Conservation (phyloP, 2,888 invertebrate species). For the Hyles lineata region DNA sequence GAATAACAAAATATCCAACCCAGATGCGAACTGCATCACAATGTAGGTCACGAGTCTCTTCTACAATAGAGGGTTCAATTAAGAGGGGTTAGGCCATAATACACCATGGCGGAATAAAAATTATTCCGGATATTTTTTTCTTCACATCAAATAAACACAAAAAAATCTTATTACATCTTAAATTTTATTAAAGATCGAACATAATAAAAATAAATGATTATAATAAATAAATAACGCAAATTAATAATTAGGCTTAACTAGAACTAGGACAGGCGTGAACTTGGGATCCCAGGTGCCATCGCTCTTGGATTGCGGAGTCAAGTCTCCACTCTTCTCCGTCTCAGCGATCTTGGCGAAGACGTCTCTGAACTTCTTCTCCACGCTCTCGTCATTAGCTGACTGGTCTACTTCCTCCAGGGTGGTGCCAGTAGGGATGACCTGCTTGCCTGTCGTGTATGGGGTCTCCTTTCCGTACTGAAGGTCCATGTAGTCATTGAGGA, state of each 20-base stretch:
- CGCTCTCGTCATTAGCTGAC: slow-evolving; percentile 55
- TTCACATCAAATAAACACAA: not conserved
- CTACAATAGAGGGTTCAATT: too few species aligned
- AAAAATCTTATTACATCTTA: not conserved
- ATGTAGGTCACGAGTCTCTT: too few species aligned
- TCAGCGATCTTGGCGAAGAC: slow-evolving; percentile 67
- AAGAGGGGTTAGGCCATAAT: too few species aligned
- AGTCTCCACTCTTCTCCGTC: slow-evolving; percentile 64
- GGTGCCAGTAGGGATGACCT: slow-evolving; percentile 62
- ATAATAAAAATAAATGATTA: slow-evolving; percentile 2
- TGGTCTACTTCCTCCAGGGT: slow-evolving; percentile 63
- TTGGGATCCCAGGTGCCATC: slow-evolving; percentile 73
- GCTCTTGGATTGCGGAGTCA: slow-evolving; percentile 61
- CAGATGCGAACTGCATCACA: too few species aligned
- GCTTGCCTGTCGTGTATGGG: slow-evolving; percentile 74
- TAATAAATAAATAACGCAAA: slow-evolving; percentile 26
- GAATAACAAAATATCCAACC: too few species aligned
- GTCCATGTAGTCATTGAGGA: slow-evolving; percentile 77
- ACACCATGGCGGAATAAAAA: too few species aligned
- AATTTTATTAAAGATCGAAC: not conserved
- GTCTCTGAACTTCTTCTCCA: slow-evolving; percentile 62
- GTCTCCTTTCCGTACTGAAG: slow-evolving; percentile 71
- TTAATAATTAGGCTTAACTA: slow-evolving; percentile 63
- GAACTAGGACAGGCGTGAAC: slow-evolving; percentile 67
- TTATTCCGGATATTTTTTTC: too few species aligned